Conservation (phyloP, 2,797 vertebrate genomes). For the Hoplostethus mediterraneus region DNA sequence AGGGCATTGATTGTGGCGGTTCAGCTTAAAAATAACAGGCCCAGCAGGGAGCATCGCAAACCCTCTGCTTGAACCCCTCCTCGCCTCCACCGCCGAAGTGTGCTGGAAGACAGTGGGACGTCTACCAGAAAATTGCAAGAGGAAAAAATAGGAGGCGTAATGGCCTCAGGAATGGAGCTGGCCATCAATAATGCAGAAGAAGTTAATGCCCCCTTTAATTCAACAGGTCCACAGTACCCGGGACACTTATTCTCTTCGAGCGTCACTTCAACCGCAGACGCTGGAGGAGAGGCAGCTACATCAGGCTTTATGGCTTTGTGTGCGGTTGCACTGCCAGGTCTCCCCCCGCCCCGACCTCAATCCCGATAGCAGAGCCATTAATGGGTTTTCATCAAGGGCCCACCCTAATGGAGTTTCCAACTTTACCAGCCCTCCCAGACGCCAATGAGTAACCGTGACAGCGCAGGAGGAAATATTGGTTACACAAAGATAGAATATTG, state of each 20-base stretch:
- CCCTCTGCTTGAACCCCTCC: constrained; percentile 69
- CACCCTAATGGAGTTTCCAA: constrained; percentile 76
- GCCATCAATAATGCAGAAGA: constrained; percentile 83
- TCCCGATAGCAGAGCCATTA: constrained; percentile 66
- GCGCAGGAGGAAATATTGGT: constrained; percentile 56
- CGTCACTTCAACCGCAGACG: constrained; percentile 47
- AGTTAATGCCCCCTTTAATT: constrained; percentile 82
- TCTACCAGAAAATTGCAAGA: constrained; percentile 73
- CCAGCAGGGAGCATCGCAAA: constrained; percentile 54
- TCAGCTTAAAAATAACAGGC: constrained; percentile 72
- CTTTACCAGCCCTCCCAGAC: constrained; percentile 52
- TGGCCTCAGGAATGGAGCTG: constrained; percentile 70
- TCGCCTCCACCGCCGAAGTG: constrained; percentile 56
- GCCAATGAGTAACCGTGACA: constrained; percentile 46
- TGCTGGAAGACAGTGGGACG: constrained; percentile 74
- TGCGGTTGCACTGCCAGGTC: constrained; percentile 50
- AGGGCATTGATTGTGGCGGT: constrained; percentile 50
- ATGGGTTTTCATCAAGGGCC: constrained; percentile 75
- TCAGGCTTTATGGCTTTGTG: constrained; percentile 77
- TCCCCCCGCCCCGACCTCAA: constrained; percentile 69
- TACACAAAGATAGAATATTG: constrained; percentile 53
- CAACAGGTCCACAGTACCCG: constrained; percentile 79
- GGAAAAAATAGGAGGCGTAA: constrained; percentile 75
- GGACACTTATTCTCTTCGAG: constrained; percentile 69
- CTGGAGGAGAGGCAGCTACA: constrained; percentile 69